Conservation (phyloP, 2,113 vertebrate species). For the Hippolais icterina region DNA sequence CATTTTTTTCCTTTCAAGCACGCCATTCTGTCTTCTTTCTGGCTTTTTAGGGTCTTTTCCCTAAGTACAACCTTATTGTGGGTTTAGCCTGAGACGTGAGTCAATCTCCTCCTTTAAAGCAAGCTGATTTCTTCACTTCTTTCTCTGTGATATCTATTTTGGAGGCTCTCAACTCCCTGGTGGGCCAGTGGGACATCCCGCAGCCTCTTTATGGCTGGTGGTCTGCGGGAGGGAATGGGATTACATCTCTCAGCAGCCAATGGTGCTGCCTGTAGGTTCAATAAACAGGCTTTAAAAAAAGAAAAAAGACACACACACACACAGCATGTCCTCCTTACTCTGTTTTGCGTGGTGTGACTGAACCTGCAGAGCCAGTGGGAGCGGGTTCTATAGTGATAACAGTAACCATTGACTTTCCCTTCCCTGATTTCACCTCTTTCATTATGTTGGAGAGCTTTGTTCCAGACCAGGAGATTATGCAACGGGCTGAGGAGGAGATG, state of each 20-base stretch:
- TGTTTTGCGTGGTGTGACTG: slow-evolving; percentile 47
- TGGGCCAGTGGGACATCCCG: not conserved
- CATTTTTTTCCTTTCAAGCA: slow-evolving; percentile 11
- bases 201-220: slow-evolving; percentile 57
- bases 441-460: slow-evolving; percentile 73
- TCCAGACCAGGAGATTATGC: slow-evolving; percentile 75
- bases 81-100: slow-evolving; percentile 25
- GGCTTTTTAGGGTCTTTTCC: slow-evolving; percentile 9
- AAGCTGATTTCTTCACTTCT: slow-evolving; percentile 47
- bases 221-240: slow-evolving; percentile 61
- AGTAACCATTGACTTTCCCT: slow-evolving; percentile 68
- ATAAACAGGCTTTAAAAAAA: slow-evolving; percentile 35
- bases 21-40: not conserved
- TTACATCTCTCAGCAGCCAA: slow-evolving; percentile 64
- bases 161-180: slow-evolving; percentile 55
- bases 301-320: not conserved
- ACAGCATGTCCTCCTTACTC: slow-evolving; percentile 55
- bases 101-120: slow-evolving; percentile 55
- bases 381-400: slow-evolving; percentile 60
- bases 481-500: slow-evolving; percentile 50
- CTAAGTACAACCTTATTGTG: slow-evolving; percentile 13
- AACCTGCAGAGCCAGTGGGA: slow-evolving; percentile 60
- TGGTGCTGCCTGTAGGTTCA: slow-evolving; percentile 61
- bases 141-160: slow-evolving; percentile 66
- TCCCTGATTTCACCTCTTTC: slow-evolving; percentile 69